These are phyloP conservation scores for Apeira syringaria DNA, from an alignment of 2,888 invertebrate species.

Conservation along the genomic window DNA sequence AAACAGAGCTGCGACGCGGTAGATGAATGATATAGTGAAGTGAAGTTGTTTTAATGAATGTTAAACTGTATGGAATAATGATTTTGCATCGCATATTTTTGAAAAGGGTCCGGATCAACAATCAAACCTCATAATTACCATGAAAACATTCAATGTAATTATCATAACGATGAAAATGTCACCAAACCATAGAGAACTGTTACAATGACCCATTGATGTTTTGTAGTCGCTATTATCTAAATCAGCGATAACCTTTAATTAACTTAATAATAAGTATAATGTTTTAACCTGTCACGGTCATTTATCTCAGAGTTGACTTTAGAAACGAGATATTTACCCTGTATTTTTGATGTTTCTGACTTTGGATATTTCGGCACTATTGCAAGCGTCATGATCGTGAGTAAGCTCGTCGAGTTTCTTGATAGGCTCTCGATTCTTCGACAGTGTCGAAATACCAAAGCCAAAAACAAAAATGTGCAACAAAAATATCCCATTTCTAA, in stretches of 20 bases:
- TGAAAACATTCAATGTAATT: conserved; percentile 16
- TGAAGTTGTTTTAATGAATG: conserved; percentile 35
- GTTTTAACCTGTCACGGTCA: too few species aligned
- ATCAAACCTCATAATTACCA: conserved; percentile 20
- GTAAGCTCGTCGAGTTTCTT: too few species aligned
- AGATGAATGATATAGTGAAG: conserved; percentile 35
- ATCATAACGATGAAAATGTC: conserved; percentile 21
- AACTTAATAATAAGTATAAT: conserved; percentile 41
- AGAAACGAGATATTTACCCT: too few species aligned
- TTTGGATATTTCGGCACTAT: too few species aligned
- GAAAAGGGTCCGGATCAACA: conserved; percentile 13
- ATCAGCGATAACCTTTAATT: conserved; percentile 38
- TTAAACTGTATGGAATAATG: conserved; percentile 32
- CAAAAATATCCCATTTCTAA: too few species aligned
- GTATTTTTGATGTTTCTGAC: too few species aligned
- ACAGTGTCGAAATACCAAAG: too few species aligned
- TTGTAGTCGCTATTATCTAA: conserved; percentile 21
- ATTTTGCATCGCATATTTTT: conserved; percentile 23
- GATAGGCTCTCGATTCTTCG: too few species aligned
- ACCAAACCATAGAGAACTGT: conserved; percentile 15
- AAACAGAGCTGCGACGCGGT: conserved; percentile 31
- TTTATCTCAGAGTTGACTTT: too few species aligned
- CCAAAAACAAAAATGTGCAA: too few species aligned
- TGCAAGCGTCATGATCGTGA: too few species aligned
- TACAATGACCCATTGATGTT: conserved; percentile 20